These are phyloP conservation scores for Syngnathus rostellatus DNA, from an alignment of 2,797 vertebrate species.

Conservation along the genomic window DNA sequence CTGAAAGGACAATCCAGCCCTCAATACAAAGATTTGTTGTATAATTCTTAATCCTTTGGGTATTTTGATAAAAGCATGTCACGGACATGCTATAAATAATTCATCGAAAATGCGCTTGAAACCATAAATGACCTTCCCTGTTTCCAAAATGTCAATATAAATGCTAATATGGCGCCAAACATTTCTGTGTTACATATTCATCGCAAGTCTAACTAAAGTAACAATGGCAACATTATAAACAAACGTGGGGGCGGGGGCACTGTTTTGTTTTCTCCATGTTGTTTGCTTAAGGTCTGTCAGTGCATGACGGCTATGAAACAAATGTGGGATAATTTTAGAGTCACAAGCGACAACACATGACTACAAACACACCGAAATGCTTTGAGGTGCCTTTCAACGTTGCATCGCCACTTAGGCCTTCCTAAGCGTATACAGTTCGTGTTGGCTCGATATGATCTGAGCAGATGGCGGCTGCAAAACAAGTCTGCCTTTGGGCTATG, in stretches of 20 bases:
- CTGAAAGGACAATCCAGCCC: no score
- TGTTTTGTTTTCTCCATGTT: not conserved
- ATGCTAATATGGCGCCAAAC: not conserved
- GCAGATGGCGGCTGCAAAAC: conserved; percentile 1
- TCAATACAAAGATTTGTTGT: not conserved
- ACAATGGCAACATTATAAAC: not conserved
- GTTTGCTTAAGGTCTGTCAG: not conserved
- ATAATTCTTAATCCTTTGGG: not conserved
- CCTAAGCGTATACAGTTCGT: not conserved
- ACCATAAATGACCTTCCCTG: not conserved
- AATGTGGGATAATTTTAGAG: not conserved
- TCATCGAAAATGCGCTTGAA: not conserved
- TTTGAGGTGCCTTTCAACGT: conserved; percentile 4
- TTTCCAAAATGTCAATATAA: not conserved
- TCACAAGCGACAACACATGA: not conserved
- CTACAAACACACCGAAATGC: not conserved
- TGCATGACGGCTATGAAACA: not conserved
- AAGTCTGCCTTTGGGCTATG: not conserved
- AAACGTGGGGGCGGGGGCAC: not conserved
- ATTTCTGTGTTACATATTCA: not conserved
- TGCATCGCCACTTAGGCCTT: not conserved
- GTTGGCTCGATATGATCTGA: not conserved
- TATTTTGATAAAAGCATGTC: not conserved
- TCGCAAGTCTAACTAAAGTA: not conserved
- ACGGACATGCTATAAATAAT: no score